These are phyloP conservation scores for Apodemus sylvaticus DNA, from an alignment of 2,113 vertebrate genomes.

Conservation along the genomic window DNA sequence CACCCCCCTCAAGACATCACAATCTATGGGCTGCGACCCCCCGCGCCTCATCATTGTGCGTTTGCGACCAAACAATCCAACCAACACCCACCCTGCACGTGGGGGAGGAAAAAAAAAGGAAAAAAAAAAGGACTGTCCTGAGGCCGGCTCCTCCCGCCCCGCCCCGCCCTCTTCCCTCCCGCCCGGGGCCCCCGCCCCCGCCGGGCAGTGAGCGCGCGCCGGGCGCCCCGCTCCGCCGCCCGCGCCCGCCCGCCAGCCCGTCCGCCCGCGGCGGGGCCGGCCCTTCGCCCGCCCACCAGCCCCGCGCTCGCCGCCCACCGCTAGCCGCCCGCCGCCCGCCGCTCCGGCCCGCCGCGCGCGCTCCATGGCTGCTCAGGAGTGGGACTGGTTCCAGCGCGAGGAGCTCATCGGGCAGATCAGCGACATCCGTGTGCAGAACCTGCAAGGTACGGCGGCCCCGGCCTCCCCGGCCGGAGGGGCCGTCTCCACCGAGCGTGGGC, in stretches of 20 bases:
- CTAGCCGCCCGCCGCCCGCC: constrained; percentile 22
- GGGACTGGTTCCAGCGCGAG: constrained; percentile 96
- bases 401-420: constrained; percentile 96
- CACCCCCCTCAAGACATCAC: constrained; percentile 69
- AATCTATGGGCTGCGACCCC: constrained; percentile 64
- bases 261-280: constrained; percentile 64
- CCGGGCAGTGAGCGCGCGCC: constrained; percentile 63
- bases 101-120: background rate
- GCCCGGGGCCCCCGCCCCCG: constrained; percentile 65
- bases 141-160: constrained; percentile 45
- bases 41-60: constrained; percentile 12
- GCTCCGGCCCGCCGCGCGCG: constrained; percentile 34
- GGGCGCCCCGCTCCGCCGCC: constrained; percentile 57
- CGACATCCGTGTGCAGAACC: constrained; percentile 96
- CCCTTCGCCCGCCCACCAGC: constrained; percentile 46
- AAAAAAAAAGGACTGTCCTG: background rate
- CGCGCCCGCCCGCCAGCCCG: constrained; percentile 43
- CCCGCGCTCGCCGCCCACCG: constrained; percentile 53
- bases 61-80: constrained; percentile 57
- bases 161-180: constrained; percentile 41
- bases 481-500: background rate
- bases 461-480: background rate
- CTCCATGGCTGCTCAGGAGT: constrained; percentile 92
- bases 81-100: background rate
- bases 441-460: constrained; percentile 89